Percentiles rank a stretch among this genome's conserved stretches.
Conservation (phyloP, 2,888 invertebrate species). For the Anaspis maculata region DNA sequence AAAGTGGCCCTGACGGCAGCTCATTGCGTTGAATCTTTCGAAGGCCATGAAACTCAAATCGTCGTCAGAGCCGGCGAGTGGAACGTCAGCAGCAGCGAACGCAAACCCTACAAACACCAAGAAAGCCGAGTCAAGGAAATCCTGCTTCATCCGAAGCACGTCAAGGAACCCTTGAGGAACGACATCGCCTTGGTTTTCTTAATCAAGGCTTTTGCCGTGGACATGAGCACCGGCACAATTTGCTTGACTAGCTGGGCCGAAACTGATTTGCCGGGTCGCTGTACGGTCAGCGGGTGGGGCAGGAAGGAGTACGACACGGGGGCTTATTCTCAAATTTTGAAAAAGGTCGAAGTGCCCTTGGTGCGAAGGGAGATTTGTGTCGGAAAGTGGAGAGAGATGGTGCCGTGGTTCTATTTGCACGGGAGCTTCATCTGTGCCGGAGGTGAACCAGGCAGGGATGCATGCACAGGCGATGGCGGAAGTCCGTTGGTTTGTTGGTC, state of each 20-base stretch:
- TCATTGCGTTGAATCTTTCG: slow-evolving; percentile 27
- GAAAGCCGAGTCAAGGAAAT: slow-evolving; percentile 24
- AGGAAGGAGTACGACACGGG: slow-evolving; percentile 40
- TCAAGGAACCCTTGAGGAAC: slow-evolving; percentile 24
- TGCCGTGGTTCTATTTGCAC: slow-evolving; percentile 57
- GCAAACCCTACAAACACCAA: slow-evolving; percentile 33
- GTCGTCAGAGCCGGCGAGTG: slow-evolving; percentile 35
- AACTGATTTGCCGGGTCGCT: slow-evolving; percentile 14
- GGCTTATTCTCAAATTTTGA: slow-evolving; percentile 59
- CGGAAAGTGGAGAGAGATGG: slow-evolving; percentile 48
- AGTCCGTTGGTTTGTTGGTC: slow-evolving; percentile 58
- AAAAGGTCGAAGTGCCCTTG: slow-evolving; percentile 61
- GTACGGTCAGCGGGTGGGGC: slow-evolving; percentile 33
- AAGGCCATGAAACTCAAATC: slow-evolving; percentile 4
- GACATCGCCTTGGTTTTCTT: slow-evolving; percentile 34
- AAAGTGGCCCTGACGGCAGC: slow-evolving; percentile 36
- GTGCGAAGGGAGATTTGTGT: slow-evolving; percentile 54
- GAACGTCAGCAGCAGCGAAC: slow-evolving; percentile 26
- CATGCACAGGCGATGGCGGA: slow-evolving; percentile 47
- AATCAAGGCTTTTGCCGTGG: slow-evolving; percentile 22
- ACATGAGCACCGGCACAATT: slow-evolving; percentile 26
- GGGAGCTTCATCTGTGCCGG: slow-evolving; percentile 56
- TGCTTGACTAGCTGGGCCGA: slow-evolving; percentile 20
- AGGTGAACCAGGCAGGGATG: slow-evolving; percentile 50
- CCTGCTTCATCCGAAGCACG: slow-evolving; percentile 29